phyloP scores from a whole-genome alignment of 2,888 invertebrate species.

The Anthophora plumipes region DNA sequence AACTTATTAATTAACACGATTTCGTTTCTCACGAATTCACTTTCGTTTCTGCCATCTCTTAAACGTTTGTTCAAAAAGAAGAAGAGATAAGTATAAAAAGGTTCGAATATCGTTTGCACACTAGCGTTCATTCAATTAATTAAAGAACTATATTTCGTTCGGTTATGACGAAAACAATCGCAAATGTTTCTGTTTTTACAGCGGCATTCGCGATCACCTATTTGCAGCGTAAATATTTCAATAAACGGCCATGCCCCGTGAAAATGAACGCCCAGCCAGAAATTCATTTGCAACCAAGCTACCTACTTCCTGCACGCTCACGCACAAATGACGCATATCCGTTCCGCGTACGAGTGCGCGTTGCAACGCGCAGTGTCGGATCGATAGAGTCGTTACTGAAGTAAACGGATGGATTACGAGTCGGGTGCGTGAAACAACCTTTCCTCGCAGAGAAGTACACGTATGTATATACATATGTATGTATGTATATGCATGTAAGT shows the following conservation, averaged over 20 bases:
- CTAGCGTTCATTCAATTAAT: neutral
- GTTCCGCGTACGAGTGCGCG: slow-evolving; percentile 59
- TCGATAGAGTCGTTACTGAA: slow-evolving; percentile 70
- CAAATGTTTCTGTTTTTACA: neutral
- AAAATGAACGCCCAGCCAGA: neutral
- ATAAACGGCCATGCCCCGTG: neutral
- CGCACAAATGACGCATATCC: slow-evolving; percentile 50
- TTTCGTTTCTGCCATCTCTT: too few relatives aligned
- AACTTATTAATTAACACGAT: too few relatives aligned
- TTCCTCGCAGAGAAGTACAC: slow-evolving; percentile 38
- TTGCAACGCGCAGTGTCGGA: slow-evolving; percentile 44
- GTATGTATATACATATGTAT: neutral
- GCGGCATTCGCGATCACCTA: neutral
- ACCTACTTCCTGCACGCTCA: slow-evolving; percentile 2
- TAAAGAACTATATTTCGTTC: neutral
- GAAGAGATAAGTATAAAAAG: too few relatives aligned
- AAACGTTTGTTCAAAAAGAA: too few relatives aligned
- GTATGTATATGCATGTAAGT: neutral
- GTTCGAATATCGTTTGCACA: neutral
- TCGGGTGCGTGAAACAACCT: slow-evolving; percentile 64
- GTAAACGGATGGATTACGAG: slow-evolving; percentile 73
- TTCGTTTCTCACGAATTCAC: too few relatives aligned
- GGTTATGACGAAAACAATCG: neutral
- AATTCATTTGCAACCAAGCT: neutral
- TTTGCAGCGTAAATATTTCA: slow-evolving; percentile 26